A percentile compares a stretch with the other conserved stretches of the same genome.
These are phyloP conservation scores for Mallotus villosus DNA, from an alignment of 2,797 vertebrate genomes.

Conservation along the genomic window DNA sequence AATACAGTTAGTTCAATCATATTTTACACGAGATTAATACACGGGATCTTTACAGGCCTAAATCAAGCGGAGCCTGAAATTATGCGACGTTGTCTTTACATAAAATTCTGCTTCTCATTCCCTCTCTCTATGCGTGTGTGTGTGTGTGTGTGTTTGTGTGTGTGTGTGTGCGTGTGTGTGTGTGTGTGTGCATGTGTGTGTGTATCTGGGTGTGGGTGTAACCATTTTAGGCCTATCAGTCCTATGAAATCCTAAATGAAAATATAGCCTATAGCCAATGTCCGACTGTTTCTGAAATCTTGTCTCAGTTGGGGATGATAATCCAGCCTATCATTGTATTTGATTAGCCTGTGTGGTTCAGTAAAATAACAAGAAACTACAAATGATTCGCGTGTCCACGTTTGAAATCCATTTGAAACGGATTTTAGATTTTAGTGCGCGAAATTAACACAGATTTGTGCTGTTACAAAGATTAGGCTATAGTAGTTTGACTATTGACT, in stretches of 20 bases:
- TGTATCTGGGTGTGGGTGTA: background rate
- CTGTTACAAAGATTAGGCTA: too few relatives aligned
- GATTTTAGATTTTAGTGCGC: too few relatives aligned
- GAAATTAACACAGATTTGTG: too few relatives aligned
- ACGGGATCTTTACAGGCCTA: background rate
- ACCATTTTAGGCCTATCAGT: background rate
- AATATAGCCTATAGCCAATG: background rate
- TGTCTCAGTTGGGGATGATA: too few relatives aligned
- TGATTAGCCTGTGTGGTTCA: too few relatives aligned
- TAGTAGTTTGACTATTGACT: too few relatives aligned
- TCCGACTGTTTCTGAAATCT: too few relatives aligned
- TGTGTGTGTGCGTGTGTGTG: background rate
- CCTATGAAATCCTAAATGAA: background rate
- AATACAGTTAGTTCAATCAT: background rate
- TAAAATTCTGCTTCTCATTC: background rate
- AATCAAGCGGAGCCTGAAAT: background rate
- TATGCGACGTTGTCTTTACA: background rate
- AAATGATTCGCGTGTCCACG: too few relatives aligned
- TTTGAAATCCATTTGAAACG: too few relatives aligned
- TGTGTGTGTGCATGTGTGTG: constrained; percentile 7
- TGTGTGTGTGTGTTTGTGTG: constrained; percentile 6
- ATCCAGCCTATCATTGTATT: too few relatives aligned
- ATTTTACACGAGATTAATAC: background rate
- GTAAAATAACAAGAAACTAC: too few relatives aligned
- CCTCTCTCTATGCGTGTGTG: constrained; percentile 1